These are phyloP conservation scores for Orbicella faveolata DNA, from an alignment of 64 coral and sea anemone species.

Conservation along the genomic window DNA sequence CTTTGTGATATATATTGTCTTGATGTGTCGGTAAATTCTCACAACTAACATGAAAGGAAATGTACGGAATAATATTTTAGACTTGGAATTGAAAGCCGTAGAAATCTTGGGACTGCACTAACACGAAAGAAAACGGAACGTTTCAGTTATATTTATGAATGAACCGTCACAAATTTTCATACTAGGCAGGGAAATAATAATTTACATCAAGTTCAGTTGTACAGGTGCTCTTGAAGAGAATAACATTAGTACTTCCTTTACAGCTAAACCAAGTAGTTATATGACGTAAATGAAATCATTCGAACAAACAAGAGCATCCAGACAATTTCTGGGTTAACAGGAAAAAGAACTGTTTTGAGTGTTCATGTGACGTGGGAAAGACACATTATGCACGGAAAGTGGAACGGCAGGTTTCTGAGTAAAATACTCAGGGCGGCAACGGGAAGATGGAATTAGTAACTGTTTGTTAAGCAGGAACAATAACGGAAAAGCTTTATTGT, in stretches of 20 bases:
- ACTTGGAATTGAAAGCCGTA: no score
- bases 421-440: not conserved
- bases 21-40: no score
- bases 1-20: no score
- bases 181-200: no score
- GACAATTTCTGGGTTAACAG: not conserved
- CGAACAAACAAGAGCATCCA: not conserved
- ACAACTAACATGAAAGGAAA: not conserved
- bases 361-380: not conserved
- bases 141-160: no score
- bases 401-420: not conserved
- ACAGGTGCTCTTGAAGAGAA: not conserved
- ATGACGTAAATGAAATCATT: not conserved
- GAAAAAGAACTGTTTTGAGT: not conserved
- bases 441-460: conserved; percentile 23
- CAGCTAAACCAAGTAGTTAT: not conserved
- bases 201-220: no score
- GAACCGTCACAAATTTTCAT: no score
- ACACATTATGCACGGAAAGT: not conserved
- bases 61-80: no score
- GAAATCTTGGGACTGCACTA: no score
- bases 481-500: not conserved
- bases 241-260: not conserved
- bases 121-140: no score
- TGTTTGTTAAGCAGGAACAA: not conserved